Evolutionary conservation across 1,140 invertebrate species (phyloP), one percentile per base, ranked within the genome.

Genomic region (Lutraria rhynchaena): DNA sequence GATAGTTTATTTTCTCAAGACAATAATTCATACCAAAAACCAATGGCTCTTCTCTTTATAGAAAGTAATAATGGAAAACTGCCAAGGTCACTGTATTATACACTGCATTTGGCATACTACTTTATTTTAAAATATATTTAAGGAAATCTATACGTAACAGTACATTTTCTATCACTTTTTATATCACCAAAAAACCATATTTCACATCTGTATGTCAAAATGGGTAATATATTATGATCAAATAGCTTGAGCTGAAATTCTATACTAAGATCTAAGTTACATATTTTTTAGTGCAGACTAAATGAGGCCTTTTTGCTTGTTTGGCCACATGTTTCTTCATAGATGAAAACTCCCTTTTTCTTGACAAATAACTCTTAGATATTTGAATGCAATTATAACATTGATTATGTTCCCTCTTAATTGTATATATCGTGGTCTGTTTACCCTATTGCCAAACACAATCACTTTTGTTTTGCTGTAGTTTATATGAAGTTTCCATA

Each of bases 171-270:
- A n/a, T n/a, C n/a, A 5, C 46, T 61, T n/a, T 3, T 22, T 1
- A 31, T 41, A 61, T 82, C 75, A 61, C 63, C 69, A 57, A n/a
- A 60, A 17, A 69, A 69, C 69, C 57, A 82, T 19, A 82, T 60
- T 80, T 82, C 80, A 74, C 57, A 74, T 29, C 49, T 29, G 31
- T 81, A 71, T n/a, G 73, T 1, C 19, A 82, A 19, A 19, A 63
- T 46, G 5, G 80, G 80, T 70, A 24, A 4, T 9, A 82, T 55
- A 7, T 53, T 60, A 17, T 63, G 41, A 24, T 82, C 49, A 75
- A 75, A 74, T 24, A 75, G 33, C 9, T 82, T n/a, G 11, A 73
- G 15, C n/a, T 61, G 41, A 5, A 60, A 33, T 46, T 82, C 61
- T 41, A 80, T 24, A 11, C 11, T 35, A 33, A 49, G 29, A 29